These are phyloP conservation scores for Hyaena hyaena DNA, from an alignment of 2,113 vertebrate species.

Conservation along the genomic window DNA sequence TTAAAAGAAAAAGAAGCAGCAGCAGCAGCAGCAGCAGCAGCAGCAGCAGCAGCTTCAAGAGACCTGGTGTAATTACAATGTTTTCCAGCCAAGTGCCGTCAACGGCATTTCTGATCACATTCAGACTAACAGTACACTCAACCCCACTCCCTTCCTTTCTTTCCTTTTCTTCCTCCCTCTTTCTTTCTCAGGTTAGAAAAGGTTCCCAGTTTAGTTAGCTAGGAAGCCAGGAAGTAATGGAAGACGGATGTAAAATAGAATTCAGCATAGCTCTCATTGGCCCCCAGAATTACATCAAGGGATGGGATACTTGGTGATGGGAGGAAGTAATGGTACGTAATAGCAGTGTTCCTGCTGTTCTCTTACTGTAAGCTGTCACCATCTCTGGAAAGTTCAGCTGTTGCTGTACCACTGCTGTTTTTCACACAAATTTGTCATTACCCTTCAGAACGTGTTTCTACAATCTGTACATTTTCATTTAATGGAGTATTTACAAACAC, in stretches of 20 bases:
- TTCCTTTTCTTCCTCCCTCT: no score
- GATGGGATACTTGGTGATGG: neutral
- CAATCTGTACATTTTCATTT: neutral
- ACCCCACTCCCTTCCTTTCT: neutral
- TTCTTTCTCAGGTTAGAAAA: neutral
- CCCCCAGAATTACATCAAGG: neutral
- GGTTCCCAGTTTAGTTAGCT: neutral
- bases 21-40: no score
- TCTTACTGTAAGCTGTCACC: neutral
- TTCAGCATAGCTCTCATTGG: neutral
- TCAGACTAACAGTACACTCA: neutral
- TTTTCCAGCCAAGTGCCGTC: neutral
- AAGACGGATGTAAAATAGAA: neutral
- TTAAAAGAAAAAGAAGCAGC: neutral
- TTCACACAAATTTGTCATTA: neutral
- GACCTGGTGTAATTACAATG: neutral
- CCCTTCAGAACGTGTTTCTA: neutral
- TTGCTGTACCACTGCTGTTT: neutral
- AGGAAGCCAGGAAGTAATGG: neutral
- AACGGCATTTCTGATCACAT: neutral
- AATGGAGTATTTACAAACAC: neutral
- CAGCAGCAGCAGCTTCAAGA: neutral
- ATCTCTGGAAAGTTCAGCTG: neutral
- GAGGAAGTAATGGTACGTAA: neutral
- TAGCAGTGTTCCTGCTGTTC: neutral